phyloP scores from a whole-genome alignment of 92 coral and sea anemone genomes.

The Micromussa lordhowensis region DNA sequence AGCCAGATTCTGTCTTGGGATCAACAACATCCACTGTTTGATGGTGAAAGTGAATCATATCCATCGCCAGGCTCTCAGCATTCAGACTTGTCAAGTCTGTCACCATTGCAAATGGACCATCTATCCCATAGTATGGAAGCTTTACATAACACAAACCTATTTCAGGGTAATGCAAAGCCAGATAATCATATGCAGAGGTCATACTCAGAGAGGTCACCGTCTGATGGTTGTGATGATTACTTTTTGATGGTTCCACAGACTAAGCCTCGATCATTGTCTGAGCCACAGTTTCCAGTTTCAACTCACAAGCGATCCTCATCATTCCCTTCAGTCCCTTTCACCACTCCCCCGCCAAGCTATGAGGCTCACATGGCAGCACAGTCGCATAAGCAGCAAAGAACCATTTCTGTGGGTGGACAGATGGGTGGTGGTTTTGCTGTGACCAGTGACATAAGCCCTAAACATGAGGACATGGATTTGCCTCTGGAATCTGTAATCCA shows the following conservation, averaged over 20 bases:
- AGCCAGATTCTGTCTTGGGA: constrained; percentile 61
- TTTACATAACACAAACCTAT: constrained; percentile 11
- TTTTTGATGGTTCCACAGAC: constrained; percentile 66
- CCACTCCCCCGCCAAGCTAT: constrained; percentile 85
- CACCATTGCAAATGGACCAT: constrained; percentile 57
- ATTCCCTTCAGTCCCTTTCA: constrained; percentile 68
- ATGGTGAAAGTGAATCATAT: constrained; percentile 62
- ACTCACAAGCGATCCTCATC: constrained; percentile 76
- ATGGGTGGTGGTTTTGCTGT: constrained; percentile 39
- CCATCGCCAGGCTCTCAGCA: constrained; percentile 45
- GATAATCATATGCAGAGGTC: constrained; percentile 75
- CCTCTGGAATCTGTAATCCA: constrained; percentile 70
- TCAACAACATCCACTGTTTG: constrained; percentile 69
- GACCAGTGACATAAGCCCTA: constrained; percentile 45
- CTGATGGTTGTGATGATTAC: constrained; percentile 60
- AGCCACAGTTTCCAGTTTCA: constrained; percentile 78
- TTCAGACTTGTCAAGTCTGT: constrained; percentile 50
- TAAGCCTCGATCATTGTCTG: constrained; percentile 87
- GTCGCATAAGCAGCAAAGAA: constrained; percentile 70
- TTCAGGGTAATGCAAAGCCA: constrained; percentile 23
- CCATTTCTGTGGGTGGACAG: constrained; percentile 46
- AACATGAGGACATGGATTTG: constrained; percentile 71
- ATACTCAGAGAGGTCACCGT: constrained; percentile 71
- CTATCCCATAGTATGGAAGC: constrained; percentile 42
- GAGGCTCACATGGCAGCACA: constrained; percentile 91